These are phyloP conservation scores for Sebastiscus albofasciatus DNA, from an alignment of 2,797 vertebrate genomes.

Conservation along the genomic window DNA sequence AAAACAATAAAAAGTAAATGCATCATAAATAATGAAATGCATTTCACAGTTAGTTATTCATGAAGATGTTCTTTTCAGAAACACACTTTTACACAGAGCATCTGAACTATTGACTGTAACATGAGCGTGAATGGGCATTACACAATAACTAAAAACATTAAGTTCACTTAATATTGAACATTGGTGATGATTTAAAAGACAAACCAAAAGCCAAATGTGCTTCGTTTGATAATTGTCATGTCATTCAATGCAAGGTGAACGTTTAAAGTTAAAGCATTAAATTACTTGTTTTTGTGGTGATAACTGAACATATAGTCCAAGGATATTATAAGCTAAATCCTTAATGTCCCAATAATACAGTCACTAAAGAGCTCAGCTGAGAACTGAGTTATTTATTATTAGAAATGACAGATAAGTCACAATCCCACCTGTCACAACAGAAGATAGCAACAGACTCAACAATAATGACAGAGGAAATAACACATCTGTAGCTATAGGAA, in stretches of 20 bases:
- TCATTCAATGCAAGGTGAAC: background rate
- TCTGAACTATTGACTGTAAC: background rate
- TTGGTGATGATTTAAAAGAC: background rate
- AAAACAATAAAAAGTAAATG: background rate
- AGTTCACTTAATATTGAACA: background rate
- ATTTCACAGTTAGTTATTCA: background rate
- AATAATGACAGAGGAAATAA: conserved; percentile 10
- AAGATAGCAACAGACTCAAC: background rate
- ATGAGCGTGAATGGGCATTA: background rate
- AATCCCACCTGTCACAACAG: background rate
- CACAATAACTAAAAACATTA: background rate
- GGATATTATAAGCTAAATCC: background rate
- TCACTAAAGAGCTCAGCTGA: too few species aligned
- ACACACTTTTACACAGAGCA: background rate
- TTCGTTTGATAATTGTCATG: background rate
- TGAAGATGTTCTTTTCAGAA: background rate
- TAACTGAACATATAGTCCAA: background rate
- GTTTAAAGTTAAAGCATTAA: background rate
- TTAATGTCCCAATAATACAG: background rate
- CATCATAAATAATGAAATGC: background rate
- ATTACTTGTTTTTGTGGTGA: background rate
- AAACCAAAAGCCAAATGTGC: background rate
- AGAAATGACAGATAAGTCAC: background rate
- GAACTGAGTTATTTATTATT: too few species aligned
- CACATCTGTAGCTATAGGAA: background rate